A percentile compares a stretch with the other conserved stretches of the same genome.
Evolutionary conservation across 2,113 vertebrate genomes (phyloP).

Genomic region (Ciconia boyciana): DNA sequence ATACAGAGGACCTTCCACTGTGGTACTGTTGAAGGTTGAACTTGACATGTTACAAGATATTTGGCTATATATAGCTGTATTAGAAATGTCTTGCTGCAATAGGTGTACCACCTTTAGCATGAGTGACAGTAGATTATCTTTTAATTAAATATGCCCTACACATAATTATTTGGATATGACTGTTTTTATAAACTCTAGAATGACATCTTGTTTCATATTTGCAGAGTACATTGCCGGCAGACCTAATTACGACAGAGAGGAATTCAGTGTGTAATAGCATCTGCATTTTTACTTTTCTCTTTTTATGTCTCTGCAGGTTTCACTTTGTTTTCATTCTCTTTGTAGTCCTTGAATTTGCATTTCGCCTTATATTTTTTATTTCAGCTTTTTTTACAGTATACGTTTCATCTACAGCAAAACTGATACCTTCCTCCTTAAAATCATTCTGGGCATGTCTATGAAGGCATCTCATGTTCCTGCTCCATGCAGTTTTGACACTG

Average conservation of each 20-base stretch:
- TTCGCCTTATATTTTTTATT: not conserved
- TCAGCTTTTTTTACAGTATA: not conserved
- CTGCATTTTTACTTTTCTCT: not conserved
- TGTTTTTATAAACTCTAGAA: not conserved
- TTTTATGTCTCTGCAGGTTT: not conserved
- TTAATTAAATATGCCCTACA: not conserved
- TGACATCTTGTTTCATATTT: not conserved
- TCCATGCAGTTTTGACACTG: not conserved
- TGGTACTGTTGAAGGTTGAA: slow-evolving; percentile 1
- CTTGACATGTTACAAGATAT: not conserved
- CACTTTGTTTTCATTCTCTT: not conserved
- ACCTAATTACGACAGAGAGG: not conserved
- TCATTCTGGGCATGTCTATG: not conserved
- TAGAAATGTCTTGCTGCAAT: not conserved
- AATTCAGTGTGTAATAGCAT: not conserved
- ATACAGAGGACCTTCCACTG: not conserved
- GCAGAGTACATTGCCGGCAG: not conserved
- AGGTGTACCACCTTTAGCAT: not conserved
- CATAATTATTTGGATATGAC: not conserved
- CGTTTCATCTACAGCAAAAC: not conserved
- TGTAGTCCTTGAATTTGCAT: not conserved
- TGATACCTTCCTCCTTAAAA: not conserved
- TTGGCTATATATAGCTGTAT: not conserved
- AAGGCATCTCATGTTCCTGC: not conserved
- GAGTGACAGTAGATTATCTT: not conserved